Evolutionary conservation across 2,113 vertebrate species (phyloP).

Genomic region (Cebidichthys violaceus): DNA sequence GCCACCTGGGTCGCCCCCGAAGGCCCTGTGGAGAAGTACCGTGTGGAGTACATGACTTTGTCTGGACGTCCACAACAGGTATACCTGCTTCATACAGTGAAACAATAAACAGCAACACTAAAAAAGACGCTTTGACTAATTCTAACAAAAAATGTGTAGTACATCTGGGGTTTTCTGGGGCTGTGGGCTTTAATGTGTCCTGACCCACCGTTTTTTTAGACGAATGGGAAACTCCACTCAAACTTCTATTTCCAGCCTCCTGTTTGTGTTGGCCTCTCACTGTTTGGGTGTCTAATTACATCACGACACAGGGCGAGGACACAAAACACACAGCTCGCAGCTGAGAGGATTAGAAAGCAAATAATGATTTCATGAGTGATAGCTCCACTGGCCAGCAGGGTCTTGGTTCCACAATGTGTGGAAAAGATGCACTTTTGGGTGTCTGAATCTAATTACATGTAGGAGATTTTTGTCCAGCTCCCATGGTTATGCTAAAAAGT

Average conservation of each 20-base stretch:
- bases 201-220: constrained; percentile 21
- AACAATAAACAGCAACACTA: not conserved
- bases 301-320: constrained; percentile 45
- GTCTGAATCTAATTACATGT: constrained; percentile 49
- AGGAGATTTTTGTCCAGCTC: constrained; percentile 39
- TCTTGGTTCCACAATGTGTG: constrained; percentile 21
- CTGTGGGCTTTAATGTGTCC: constrained; percentile 7
- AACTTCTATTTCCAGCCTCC: constrained; percentile 40
- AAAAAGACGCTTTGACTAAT: not conserved
- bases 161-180: constrained; percentile 3
- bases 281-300: constrained; percentile 53
- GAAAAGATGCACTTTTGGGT: constrained; percentile 43
- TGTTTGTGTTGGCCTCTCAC: constrained; percentile 59
- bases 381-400: constrained; percentile 10
- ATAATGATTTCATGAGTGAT: constrained; percentile 35
- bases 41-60: constrained; percentile 90
- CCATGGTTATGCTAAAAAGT: constrained; percentile 51
- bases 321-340: constrained; percentile 47
- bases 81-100: constrained; percentile 11
- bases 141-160: not conserved
- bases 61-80: constrained; percentile 89
- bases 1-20: constrained; percentile 91
- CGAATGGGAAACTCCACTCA: constrained; percentile 50
- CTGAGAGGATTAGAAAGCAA: constrained; percentile 54
- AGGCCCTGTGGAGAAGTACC: constrained; percentile 91